Evolutionary conservation across 2,113 vertebrate species (phyloP).

Genomic region (Megaceryle maxima): DNA sequence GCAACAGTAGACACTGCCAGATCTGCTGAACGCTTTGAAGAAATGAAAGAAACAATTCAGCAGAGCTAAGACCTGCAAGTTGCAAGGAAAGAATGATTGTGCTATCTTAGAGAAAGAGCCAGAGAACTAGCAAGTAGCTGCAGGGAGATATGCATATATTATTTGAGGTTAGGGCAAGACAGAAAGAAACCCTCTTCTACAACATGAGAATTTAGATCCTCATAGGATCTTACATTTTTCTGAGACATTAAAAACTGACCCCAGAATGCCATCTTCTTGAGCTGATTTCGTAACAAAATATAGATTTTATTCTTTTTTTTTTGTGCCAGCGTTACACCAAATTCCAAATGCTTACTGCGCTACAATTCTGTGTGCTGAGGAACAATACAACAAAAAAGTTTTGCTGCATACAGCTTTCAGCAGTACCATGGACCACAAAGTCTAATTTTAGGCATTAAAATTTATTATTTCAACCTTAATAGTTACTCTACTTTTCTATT

Average conservation of each 20-base stretch:
- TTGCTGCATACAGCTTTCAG: not conserved
- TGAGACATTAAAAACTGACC: not conserved
- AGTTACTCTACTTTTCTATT: not conserved
- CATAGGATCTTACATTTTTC: not conserved
- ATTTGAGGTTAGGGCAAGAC: not conserved
- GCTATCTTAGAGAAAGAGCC: not conserved
- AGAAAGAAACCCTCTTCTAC: not conserved
- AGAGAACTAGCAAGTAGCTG: not conserved
- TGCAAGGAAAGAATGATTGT: not conserved
- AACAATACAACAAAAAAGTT: not conserved
- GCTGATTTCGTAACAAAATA: not conserved
- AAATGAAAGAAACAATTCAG: not conserved
- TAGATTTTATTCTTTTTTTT: not conserved
- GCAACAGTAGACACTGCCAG: not conserved
- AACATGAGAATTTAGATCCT: not conserved
- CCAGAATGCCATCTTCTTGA: not conserved
- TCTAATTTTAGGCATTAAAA: constrained; percentile 40
- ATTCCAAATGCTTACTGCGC: not conserved
- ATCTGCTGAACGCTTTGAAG: not conserved
- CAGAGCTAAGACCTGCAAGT: not conserved
- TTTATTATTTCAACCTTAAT: constrained; percentile 9
- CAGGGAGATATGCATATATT: not conserved
- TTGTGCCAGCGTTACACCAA: not conserved
- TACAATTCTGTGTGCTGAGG: constrained; percentile 8
- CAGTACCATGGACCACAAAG: constrained; percentile 3